Evolutionary conservation across 2,888 invertebrate species (phyloP).

Genomic region (Thyatira batis): DNA sequence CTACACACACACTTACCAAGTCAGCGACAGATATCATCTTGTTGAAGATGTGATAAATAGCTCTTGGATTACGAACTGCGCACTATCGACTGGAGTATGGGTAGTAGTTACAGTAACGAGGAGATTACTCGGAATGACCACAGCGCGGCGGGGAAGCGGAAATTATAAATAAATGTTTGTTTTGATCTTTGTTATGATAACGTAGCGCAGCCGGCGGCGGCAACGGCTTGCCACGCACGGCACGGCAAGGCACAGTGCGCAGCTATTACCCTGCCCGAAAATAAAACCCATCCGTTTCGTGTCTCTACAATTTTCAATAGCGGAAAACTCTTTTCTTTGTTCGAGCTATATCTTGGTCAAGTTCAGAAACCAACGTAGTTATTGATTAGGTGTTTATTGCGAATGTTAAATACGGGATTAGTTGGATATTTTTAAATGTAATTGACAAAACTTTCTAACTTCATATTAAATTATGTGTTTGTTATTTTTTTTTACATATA

Average conservation of each 20-base stretch:
- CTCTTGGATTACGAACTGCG: constrained; percentile 27
- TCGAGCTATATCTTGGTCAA: not conserved
- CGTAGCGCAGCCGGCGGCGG: constrained; percentile 9
- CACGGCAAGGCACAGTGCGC: constrained; percentile 8
- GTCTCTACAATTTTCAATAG: not conserved
- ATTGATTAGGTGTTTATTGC: not conserved
- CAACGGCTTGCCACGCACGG: no score
- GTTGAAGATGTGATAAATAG: constrained; percentile 8
- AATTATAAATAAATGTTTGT: constrained; percentile 36
- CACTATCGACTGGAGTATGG: constrained; percentile 17
- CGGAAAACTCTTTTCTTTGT: not conserved
- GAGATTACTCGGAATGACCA: constrained; percentile 22
- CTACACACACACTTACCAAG: constrained; percentile 28
- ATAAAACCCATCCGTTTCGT: no score
- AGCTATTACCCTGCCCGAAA: constrained; percentile 2
- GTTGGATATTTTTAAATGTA: no score
- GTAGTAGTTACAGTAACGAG: constrained; percentile 15
- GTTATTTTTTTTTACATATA: no score
- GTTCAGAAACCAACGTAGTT: not conserved
- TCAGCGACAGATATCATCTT: constrained; percentile 40
- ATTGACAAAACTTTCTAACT: no score
- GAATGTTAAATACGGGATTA: no score
- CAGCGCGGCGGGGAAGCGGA: constrained; percentile 15
- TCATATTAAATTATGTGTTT: no score
- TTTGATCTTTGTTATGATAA: constrained; percentile 33